phyloP scores from a whole-genome alignment of 2,888 invertebrate species.

The Nemotelus pantherinus region DNA sequence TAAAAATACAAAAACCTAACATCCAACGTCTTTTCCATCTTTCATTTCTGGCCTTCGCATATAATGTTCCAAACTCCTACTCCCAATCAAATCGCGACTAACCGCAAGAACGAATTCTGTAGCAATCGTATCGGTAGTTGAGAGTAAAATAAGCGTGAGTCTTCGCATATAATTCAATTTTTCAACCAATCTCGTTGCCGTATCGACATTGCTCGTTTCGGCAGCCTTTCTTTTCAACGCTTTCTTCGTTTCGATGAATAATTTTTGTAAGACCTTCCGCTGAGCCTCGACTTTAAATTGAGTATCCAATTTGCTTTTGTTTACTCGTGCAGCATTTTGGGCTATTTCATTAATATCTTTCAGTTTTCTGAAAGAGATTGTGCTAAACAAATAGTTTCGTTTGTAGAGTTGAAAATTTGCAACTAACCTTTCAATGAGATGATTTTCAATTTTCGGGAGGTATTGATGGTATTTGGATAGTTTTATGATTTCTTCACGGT shows the following conservation, averaged over 20 bases:
- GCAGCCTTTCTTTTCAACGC: not conserved
- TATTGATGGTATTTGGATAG: not conserved
- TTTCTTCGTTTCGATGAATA: not conserved
- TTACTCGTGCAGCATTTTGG: not conserved
- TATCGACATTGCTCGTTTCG: not conserved
- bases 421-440: not conserved
- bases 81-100: not conserved
- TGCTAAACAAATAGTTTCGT: not conserved
- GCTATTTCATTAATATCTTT: not conserved
- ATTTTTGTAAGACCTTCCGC: not conserved
- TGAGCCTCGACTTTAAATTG: not conserved
- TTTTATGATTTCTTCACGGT: conserved; percentile 7
- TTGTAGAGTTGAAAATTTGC: not conserved
- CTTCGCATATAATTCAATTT: conserved; percentile 25
- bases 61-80: conserved; percentile 6
- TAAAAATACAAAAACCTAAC: too few species aligned
- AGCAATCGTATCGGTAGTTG: not conserved
- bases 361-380: conserved; percentile 10
- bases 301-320: not conserved
- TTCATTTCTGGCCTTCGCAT: too few species aligned
- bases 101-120: not conserved
- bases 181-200: not conserved
- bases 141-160: not conserved
- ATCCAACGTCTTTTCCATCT: too few species aligned
- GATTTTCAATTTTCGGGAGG: not conserved